Percentiles rank a stretch among this genome's conserved stretches.
phyloP scores from a whole-genome alignment of 2,113 vertebrate genomes.

The Mastomys coucha region DNA sequence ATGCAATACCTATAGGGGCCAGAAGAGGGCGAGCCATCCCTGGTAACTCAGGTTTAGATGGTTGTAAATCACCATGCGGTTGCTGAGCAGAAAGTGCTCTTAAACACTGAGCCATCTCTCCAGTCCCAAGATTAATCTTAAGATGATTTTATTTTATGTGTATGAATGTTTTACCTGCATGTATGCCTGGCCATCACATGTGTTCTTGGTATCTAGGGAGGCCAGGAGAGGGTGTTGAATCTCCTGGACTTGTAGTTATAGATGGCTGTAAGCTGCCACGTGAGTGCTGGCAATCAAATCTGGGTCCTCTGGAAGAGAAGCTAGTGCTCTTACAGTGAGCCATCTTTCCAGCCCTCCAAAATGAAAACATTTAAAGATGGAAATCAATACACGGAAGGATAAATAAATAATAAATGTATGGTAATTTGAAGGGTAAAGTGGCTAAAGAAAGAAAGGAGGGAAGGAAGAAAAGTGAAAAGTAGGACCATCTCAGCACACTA shows the following conservation, averaged over 20 bases:
- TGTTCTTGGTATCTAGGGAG: neutral
- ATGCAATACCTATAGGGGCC: neutral
- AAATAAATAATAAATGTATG: neutral
- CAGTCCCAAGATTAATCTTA: neutral
- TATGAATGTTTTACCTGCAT: neutral
- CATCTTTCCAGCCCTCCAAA: neutral
- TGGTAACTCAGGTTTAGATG: neutral
- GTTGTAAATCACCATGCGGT: neutral
- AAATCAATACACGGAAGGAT: neutral
- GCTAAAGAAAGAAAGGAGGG: neutral
- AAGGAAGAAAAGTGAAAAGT: slow-evolving; percentile 31
- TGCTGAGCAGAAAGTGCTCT: neutral
- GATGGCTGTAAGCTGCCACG: neutral
- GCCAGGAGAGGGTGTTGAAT: neutral
- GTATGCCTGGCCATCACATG: neutral
- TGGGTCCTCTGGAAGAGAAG: neutral
- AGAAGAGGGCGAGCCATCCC: neutral
- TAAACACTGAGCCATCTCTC: neutral
- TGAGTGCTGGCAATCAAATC: neutral
- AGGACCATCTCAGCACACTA: neutral
- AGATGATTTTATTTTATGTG: neutral
- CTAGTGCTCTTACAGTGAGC: neutral
- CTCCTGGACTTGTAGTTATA: neutral
- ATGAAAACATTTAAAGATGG: neutral
- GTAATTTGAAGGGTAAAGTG: slow-evolving; percentile 6